These are phyloP conservation scores for Schizopygopsis pylzovi DNA, from an alignment of 2,797 vertebrate genomes.

Conservation along the genomic window DNA sequence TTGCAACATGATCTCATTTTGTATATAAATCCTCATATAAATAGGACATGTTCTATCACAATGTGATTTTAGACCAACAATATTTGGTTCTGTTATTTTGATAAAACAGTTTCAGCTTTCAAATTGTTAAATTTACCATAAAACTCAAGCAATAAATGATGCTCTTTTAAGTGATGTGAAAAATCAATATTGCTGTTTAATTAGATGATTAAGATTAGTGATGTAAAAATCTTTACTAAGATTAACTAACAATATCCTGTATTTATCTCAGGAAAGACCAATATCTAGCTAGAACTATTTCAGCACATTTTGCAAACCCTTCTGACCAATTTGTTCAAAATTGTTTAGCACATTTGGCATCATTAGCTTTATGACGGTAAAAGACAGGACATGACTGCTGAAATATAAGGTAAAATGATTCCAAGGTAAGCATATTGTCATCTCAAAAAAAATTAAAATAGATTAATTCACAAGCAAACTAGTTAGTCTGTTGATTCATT, in stretches of 20 bases:
- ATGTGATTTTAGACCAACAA: background rate
- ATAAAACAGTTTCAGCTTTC: background rate
- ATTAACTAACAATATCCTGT: background rate
- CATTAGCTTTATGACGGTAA: background rate
- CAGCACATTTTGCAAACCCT: background rate
- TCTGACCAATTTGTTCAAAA: background rate
- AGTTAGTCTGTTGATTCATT: background rate
- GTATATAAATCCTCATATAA: background rate
- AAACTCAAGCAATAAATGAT: background rate
- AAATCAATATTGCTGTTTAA: background rate
- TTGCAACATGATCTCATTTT: background rate
- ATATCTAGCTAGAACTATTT: background rate
- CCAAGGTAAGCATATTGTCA: background rate
- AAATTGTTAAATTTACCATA: background rate
- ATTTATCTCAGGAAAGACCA: background rate
- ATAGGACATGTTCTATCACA: background rate
- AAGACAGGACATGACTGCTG: background rate
- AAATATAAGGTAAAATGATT: background rate
- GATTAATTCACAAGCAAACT: background rate
- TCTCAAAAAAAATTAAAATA: background rate
- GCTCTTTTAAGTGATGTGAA: background rate
- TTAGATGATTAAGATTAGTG: background rate
- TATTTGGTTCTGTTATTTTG: background rate
- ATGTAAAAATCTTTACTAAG: background rate
- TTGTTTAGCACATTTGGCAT: background rate